Base-by-base conservation (phyloP, 2,888 invertebrate species). In the Rhaphigaster nebulosa region DNA sequence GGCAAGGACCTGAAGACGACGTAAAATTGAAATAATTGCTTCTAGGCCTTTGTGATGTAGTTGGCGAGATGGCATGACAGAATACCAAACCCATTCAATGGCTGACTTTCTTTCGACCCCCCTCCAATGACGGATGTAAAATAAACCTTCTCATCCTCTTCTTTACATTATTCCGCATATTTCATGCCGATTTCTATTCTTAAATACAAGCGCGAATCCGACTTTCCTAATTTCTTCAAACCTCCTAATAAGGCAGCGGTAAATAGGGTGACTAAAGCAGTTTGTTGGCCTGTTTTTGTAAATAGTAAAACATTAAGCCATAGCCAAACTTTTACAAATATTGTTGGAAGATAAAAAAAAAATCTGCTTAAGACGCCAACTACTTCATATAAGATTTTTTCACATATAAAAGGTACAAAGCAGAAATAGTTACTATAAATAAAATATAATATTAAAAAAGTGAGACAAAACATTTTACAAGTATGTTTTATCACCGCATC, bases 1-100 rank as follows among this genome's bases (percentile, higher is more conserved):
- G 38, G 34, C 13, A 34, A 70, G 70, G 34, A 20, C 18, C 70
- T 34, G 70, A 34, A 70, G 70, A 70, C 34, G 70, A 34, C 15
- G 70, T 70, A 70, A 70, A 70, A 70, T 70, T 70, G 70, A 70
- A 70, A 70, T 70, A 70, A 70, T 70, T 70, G 70, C 70, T 70
- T 34, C 34, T 10, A 20, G 70, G 34, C 34, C 34, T 34, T 34
- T 70, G 70, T 70, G 34, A 70, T 70, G 70, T n/a, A 65, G 65
- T 34, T 70, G 70, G 70, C 0, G 70, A 34, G 70, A 70, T 70
- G 70, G 34, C 34, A 70, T 18, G 34, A 34, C 70, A 34, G 70
- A 70, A 70, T 34, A 70, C 18, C 70, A 34, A 15, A 8, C 5
- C 70, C 70, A 70, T 70, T 70, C 70, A 70, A 70, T 20, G 20